phyloP scores from a whole-genome alignment of 2,888 invertebrate species.

The Lasioglossum morio region DNA sequence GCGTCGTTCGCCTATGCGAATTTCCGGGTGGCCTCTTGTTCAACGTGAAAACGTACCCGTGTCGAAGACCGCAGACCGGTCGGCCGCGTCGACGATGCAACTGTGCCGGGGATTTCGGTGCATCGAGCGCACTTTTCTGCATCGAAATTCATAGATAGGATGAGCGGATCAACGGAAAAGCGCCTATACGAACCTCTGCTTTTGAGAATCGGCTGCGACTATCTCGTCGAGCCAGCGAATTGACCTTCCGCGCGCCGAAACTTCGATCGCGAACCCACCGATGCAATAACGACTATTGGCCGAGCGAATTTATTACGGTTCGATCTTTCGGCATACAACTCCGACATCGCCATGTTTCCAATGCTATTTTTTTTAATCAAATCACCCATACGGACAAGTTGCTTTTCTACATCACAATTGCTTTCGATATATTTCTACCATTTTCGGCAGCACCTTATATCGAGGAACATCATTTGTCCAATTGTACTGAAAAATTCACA shows the following conservation, averaged over 20 bases:
- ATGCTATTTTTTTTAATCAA: neutral
- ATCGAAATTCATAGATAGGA: constrained; percentile 45
- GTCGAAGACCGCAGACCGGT: constrained; percentile 46
- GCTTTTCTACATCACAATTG: neutral
- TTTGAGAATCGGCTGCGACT: constrained; percentile 33
- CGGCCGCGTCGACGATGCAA: constrained; percentile 19
- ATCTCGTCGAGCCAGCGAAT: constrained; percentile 33
- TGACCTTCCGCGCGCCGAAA: constrained; percentile 22
- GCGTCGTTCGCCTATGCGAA: constrained; percentile 27
- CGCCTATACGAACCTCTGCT: constrained; percentile 33
- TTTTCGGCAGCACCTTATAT: neutral
- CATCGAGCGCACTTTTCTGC: constrained; percentile 45
- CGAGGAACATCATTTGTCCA: neutral
- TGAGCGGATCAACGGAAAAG: constrained; percentile 28
- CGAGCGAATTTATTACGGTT: neutral
- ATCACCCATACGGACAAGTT: neutral
- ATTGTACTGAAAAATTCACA: neutral
- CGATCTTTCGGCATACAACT: neutral
- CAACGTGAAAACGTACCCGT: constrained; percentile 26
- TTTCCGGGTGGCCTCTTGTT: constrained; percentile 38
- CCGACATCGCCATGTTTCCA: neutral
- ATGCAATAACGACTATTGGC: constrained; percentile 27
- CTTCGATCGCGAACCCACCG: neutral
- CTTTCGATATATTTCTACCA: neutral
- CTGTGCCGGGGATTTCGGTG: constrained; percentile 38